Evolutionary conservation across 2,888 invertebrate species (phyloP).

Genomic region (Sussaba pulchella): DNA sequence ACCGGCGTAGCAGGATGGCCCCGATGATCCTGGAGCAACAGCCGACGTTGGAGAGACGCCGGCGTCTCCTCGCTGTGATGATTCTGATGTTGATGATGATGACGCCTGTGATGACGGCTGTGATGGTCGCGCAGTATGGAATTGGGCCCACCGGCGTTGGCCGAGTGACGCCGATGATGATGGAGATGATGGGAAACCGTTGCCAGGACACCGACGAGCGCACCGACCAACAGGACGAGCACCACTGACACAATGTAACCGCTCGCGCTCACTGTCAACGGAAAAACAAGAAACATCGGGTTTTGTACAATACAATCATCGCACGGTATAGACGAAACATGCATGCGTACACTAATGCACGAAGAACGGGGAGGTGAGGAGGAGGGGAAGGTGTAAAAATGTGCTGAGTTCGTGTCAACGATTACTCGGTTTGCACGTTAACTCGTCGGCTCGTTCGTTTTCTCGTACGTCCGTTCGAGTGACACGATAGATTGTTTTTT

Average conservation of each 20-base stretch:
- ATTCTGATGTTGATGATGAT: slow-evolving; percentile 67
- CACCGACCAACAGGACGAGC: slow-evolving; percentile 80
- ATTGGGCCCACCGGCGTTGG: slow-evolving; percentile 85
- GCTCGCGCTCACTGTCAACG: slow-evolving; percentile 78
- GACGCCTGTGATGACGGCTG: slow-evolving; percentile 73
- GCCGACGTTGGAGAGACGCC: slow-evolving; percentile 75
- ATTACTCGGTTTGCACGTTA: slow-evolving; percentile 41
- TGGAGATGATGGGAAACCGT: slow-evolving; percentile 82
- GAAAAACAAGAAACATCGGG: slow-evolving; percentile 35
- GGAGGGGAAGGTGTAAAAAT: slow-evolving; percentile 11
- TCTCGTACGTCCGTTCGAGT: slow-evolving; percentile 1
- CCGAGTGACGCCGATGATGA: slow-evolving; percentile 85
- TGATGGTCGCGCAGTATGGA: slow-evolving; percentile 79
- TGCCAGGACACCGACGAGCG: slow-evolving; percentile 84
- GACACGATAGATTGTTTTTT: slow-evolving; percentile 13
- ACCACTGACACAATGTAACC: slow-evolving; percentile 82
- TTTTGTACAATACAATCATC: slow-evolving; percentile 30
- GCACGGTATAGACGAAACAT: slow-evolving; percentile 35
- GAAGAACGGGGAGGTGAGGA: neutral
- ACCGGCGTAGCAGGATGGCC: slow-evolving; percentile 80
- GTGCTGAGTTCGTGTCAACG: slow-evolving; percentile 46
- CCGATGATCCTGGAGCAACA: slow-evolving; percentile 78
- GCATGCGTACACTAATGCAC: slow-evolving; percentile 35
- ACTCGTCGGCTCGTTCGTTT: slow-evolving; percentile 27
- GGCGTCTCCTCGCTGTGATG: slow-evolving; percentile 75